Evolutionary conservation across 2,797 vertebrate genomes (phyloP).

Genomic region (Galago senegalensis): DNA sequence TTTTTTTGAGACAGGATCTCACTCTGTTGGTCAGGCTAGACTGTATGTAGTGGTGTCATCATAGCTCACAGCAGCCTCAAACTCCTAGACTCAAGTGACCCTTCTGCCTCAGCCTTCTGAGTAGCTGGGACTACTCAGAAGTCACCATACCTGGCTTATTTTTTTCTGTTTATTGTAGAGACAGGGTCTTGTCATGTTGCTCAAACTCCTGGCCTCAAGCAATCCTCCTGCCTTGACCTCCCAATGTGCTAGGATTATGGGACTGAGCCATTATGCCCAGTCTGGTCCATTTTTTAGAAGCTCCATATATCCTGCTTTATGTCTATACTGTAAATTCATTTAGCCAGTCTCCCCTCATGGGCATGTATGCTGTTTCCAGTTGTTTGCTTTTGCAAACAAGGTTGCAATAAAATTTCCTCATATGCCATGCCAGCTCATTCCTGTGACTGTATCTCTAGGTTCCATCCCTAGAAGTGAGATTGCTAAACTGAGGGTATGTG

Average conservation of each 20-base stretch:
- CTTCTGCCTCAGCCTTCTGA: neutral
- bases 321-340: neutral
- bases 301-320: neutral
- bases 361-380: neutral
- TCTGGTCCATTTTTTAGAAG: neutral
- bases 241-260: neutral
- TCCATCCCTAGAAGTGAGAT: neutral
- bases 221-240: neutral
- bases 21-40: neutral
- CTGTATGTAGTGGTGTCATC: neutral
- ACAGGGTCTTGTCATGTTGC: neutral
- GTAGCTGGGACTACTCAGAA: neutral
- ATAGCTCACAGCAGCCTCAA: neutral
- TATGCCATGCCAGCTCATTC: neutral
- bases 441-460: neutral
- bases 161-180: neutral
- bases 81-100: neutral
- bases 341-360: neutral
- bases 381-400: neutral
- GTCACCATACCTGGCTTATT: neutral
- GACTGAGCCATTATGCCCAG: fast-evolving
- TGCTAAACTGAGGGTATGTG: neutral
- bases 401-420: neutral
- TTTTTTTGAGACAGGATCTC: neutral
- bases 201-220: neutral